Evolutionary conservation across 2,113 vertebrate species (phyloP).

Genomic region (Lagopus muta): DNA sequence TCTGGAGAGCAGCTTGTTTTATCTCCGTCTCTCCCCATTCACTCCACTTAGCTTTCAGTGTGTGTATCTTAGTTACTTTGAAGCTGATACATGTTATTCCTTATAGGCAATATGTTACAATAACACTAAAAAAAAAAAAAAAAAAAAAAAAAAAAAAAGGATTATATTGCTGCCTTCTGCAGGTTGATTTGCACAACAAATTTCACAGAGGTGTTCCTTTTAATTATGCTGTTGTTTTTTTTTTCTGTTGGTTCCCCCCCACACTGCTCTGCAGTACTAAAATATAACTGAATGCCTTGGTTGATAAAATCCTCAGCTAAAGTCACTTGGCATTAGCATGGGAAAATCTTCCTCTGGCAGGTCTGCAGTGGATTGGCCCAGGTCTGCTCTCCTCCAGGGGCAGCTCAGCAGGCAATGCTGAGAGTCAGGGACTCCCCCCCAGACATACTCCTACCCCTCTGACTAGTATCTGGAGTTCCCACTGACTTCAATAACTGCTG

Average conservation of each 20-base stretch:
- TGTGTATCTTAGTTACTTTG: slow-evolving; percentile 34
- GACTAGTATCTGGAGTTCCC: not conserved
- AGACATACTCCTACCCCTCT: not conserved
- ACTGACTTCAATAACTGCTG: not conserved
- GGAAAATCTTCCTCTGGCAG: not conserved
- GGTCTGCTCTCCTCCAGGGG: not conserved
- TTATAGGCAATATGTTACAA: not conserved
- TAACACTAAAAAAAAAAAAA: not conserved
- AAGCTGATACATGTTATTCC: slow-evolving; percentile 11
- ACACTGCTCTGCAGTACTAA: not conserved
- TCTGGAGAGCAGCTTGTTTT: slow-evolving; percentile 34
- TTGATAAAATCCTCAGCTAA: not conserved
- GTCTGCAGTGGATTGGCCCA: not conserved
- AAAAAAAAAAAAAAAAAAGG: not conserved
- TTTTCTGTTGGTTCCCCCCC: no score
- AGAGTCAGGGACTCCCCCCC: not conserved
- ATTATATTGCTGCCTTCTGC: not conserved
- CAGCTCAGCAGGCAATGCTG: not conserved
- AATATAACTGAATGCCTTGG: not conserved
- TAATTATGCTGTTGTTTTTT: not conserved
- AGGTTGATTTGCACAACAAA: not conserved
- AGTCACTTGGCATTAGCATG: rapidly evolving
- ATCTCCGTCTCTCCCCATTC: slow-evolving; percentile 26
- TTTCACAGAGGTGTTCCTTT: not conserved
- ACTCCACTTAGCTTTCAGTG: slow-evolving; percentile 28